Conservation (phyloP, 2,888 invertebrate species). For the Augochlorella aurata region DNA sequence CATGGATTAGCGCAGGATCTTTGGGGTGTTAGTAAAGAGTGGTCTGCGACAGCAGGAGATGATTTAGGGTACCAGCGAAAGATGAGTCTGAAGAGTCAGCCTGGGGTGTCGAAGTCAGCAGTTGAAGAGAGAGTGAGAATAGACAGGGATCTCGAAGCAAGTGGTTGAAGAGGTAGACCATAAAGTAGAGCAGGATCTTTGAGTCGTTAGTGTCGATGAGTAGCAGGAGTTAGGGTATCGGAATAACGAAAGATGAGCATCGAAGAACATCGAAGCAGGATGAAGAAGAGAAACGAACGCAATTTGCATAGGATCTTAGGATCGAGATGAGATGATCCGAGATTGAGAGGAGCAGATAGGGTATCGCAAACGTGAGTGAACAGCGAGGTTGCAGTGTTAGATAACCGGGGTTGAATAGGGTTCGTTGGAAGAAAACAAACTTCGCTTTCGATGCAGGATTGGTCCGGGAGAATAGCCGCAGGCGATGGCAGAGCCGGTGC, state of each 20-base stretch:
- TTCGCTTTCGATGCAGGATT: conserved; percentile 67
- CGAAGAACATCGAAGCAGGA: too few relatives aligned
- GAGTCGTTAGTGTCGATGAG: too few relatives aligned
- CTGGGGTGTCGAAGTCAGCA: background rate
- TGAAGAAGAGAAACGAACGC: too few relatives aligned
- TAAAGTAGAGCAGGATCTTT: background rate
- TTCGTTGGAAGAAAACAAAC: conserved; percentile 53
- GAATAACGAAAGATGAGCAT: too few relatives aligned
- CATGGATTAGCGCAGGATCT: background rate
- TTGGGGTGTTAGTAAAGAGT: background rate
- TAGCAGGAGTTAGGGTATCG: too few relatives aligned
- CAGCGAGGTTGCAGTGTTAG: background rate
- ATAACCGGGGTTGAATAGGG: background rate
- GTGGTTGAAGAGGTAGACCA: background rate
- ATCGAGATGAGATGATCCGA: too few relatives aligned
- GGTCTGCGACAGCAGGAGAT: background rate
- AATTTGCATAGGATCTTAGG: too few relatives aligned
- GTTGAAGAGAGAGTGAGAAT: background rate
- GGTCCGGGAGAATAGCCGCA: conserved; percentile 72
- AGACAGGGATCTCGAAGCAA: background rate
- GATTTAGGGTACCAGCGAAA: too few relatives aligned
- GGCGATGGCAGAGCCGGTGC: conserved; percentile 70
- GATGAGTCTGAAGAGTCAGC: background rate
- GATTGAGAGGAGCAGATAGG: too few relatives aligned
- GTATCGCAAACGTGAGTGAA: too few relatives aligned